Conservation (phyloP, 2,113 vertebrate species). For the Gulo gulo region DNA sequence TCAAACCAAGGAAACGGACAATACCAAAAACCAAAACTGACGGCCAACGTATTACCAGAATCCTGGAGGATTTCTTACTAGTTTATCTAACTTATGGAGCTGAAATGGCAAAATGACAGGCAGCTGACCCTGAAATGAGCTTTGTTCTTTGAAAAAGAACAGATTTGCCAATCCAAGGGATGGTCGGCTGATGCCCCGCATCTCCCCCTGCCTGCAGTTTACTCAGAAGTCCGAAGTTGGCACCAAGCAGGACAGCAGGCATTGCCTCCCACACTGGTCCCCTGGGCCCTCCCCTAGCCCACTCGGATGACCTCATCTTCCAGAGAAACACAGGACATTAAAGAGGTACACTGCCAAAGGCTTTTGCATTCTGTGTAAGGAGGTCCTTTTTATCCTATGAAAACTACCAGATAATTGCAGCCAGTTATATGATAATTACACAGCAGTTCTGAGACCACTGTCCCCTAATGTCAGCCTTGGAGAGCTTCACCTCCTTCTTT, state of each 20-base stretch:
- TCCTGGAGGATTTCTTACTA: background rate
- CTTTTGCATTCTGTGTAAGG: background rate
- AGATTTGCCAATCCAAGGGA: accelerated
- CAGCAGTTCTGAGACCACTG: background rate
- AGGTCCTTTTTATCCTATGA: background rate
- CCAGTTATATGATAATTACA: background rate
- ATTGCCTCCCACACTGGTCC: accelerated
- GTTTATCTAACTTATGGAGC: background rate
- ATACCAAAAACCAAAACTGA: background rate
- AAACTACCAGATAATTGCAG: background rate
- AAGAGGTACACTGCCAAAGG: accelerated
- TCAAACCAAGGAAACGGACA: background rate
- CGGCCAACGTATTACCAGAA: background rate
- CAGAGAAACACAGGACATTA: background rate
- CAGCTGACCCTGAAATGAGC: background rate
- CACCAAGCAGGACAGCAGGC: accelerated
- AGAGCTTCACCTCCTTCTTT: background rate
- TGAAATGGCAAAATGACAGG: background rate
- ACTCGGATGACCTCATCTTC: background rate
- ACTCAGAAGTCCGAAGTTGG: background rate
- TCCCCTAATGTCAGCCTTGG: background rate
- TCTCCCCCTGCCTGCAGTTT: background rate
- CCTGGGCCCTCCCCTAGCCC: too few relatives aligned
- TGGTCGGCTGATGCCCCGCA: background rate
- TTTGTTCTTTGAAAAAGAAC: background rate